Base-by-base conservation (phyloP, 1,140 invertebrate genomes). In the Drosophila kepulauana region DNA sequence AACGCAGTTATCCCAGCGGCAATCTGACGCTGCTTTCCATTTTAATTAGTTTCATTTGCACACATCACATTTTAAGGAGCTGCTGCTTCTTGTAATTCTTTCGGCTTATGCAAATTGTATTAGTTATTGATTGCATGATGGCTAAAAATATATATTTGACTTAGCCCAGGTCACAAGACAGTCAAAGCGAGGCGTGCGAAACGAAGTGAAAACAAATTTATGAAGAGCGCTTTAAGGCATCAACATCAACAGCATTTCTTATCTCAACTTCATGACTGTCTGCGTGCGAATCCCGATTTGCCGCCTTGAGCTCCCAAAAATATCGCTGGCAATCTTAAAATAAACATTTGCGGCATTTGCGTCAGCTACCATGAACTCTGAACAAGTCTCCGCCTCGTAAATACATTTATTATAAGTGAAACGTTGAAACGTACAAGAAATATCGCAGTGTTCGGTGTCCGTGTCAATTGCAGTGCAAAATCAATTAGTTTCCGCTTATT, bases 1-100 rank as follows among this genome's bases (percentile, higher is more conserved):
- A 25, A 4, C 20, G 20, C 3, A 25, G 20, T 25, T 25, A 1
- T 13, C 8, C 30, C 49, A 48, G 8, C 4, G 28, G 43, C 49
- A 43, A 65, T 25, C 20, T 25, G 20, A 25, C 20, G 5, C 63
- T 46, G 43, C 13, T 41, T 69, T 45, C 43, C 54, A 79, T 51
- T 65, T 78, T 78, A 82, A 82, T 82, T 78, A 78, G 51, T 70
- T 82, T 67, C 20, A 13, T 43, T 43, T 61, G 33, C 7, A 11
- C 28, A 11, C 15, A 35, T 63, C 35, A 25, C 20, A 59, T 57
- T 48, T 35, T 33, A 33, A 5, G 10, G 3, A 15, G 41, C 45
- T 48, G n/a, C 25, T 4, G 41, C 45, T n/a, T 10, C 25, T 33
- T 46, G 15, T 66, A 46, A 57, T 38, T 35, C 43, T 49, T 52